Evolutionary conservation across 2,113 vertebrate species (phyloP).

Genomic region (Sturnira hondurensis): DNA sequence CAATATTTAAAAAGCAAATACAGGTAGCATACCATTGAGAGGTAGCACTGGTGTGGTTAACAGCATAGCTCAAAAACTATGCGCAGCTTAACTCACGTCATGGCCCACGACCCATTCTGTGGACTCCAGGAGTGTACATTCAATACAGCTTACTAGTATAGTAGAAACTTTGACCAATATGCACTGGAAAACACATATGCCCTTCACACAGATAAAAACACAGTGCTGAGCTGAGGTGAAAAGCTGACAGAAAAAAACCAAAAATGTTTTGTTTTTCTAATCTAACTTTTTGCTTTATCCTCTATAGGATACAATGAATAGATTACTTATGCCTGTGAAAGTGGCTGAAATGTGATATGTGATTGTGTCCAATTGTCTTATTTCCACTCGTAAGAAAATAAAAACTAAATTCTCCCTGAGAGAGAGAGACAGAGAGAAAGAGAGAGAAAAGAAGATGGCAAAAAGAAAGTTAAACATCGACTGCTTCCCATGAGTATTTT

Average conservation of each 20-base stretch:
- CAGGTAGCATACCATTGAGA: background rate
- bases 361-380: conserved; percentile 6
- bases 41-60: background rate
- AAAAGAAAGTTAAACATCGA: background rate
- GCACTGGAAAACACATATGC: background rate
- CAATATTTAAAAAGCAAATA: conserved; percentile 49
- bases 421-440: background rate
- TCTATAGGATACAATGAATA: background rate
- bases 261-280: background rate
- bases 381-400: background rate
- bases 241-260: background rate
- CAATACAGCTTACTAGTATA: background rate
- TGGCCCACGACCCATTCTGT: background rate
- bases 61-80: background rate
- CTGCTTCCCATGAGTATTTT: background rate
- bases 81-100: background rate
- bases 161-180: background rate
- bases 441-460: background rate
- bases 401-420: background rate
- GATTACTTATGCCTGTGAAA: background rate
- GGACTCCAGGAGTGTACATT: background rate
- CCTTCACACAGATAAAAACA: background rate
- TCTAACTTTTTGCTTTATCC: background rate
- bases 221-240: background rate
- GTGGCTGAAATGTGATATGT: background rate